Conservation (phyloP, 2,113 vertebrate species). For the Scalopus aquaticus region DNA sequence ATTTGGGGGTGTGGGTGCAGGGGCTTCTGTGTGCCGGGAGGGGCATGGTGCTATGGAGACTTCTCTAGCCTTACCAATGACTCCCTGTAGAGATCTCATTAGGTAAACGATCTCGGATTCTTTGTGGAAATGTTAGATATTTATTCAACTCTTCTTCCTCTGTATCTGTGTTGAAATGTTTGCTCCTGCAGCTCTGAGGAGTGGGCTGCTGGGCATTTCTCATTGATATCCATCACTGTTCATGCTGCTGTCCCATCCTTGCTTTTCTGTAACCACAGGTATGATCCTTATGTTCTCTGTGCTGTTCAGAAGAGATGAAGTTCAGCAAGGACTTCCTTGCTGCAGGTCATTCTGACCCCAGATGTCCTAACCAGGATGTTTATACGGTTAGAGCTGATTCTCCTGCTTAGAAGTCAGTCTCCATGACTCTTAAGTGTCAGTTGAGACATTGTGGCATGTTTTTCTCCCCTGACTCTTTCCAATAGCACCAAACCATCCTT, state of each 20-base stretch:
- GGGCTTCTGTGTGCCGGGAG: neutral
- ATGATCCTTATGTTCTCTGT: neutral
- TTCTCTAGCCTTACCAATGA: neutral
- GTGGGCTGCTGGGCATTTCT: neutral
- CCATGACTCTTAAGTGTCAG: neutral
- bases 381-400: neutral
- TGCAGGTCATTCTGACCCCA: neutral
- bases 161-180: neutral
- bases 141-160: neutral
- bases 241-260: neutral
- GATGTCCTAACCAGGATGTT: neutral
- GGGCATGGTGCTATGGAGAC: neutral
- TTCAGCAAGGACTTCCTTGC: neutral
- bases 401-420: neutral
- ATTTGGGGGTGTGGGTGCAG: neutral
- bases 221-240: neutral
- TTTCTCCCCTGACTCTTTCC: neutral
- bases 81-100: neutral
- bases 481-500: neutral
- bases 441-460: neutral
- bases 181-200: neutral
- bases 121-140: neutral
- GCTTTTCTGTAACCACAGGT: neutral
- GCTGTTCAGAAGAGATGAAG: neutral
- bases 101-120: neutral